Conservation (phyloP, 2,113 vertebrate genomes). For the Australoheros scitulus region DNA sequence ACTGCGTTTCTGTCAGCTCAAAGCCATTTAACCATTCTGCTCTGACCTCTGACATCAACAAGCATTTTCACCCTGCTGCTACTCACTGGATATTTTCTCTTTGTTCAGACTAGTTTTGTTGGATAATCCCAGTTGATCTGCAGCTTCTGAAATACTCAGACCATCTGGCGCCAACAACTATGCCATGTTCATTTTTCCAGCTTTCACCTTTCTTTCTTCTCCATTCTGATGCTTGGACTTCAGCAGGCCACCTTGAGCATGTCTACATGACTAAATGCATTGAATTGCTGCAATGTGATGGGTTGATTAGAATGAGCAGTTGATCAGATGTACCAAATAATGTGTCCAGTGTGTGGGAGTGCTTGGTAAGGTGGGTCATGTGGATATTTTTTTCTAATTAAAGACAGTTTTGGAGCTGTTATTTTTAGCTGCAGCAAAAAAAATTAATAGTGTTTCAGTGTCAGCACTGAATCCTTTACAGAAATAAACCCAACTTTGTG, state of each 20-base stretch:
- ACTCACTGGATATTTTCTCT: neutral
- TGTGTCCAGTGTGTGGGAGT: too few species aligned
- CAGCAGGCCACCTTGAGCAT: neutral
- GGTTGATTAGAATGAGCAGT: neutral
- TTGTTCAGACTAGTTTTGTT: neutral
- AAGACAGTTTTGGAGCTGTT: too few species aligned
- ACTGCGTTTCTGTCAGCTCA: neutral
- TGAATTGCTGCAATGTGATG: neutral
- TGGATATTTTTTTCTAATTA: too few species aligned
- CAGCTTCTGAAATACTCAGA: neutral
- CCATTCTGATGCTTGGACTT: neutral
- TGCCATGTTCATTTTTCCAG: neutral
- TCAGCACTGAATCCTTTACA: neutral
- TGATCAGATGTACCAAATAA: neutral
- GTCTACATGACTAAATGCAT: neutral
- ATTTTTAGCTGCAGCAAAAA: neutral
- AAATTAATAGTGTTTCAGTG: neutral
- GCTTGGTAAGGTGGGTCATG: too few species aligned
- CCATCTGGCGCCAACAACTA: neutral
- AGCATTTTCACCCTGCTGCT: neutral
- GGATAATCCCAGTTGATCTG: neutral
- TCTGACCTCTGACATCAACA: neutral
- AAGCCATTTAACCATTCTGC: neutral
- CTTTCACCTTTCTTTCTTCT: neutral
- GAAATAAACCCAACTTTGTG: neutral